A percentile compares a stretch with the other conserved stretches of the same genome.
Evolutionary conservation across 2,113 vertebrate genomes (phyloP).

Genomic region (Erythrocercus mccallii): DNA sequence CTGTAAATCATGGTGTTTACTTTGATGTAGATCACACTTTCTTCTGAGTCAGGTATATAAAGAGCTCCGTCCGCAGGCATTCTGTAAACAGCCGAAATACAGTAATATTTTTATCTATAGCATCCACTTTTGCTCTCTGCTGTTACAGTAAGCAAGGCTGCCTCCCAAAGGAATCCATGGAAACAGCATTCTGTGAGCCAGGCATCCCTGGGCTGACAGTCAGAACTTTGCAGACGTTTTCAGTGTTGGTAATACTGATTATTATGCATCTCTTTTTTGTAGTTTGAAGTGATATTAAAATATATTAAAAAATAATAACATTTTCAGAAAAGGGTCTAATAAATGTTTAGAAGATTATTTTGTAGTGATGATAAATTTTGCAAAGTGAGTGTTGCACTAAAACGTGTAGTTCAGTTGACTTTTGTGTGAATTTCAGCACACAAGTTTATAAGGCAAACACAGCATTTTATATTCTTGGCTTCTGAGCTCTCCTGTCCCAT

Average conservation of each 20-base stretch:
- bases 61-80: fast-evolving
- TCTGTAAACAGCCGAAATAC: neutral
- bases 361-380: neutral
- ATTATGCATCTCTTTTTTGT: neutral
- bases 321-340: neutral
- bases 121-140: neutral
- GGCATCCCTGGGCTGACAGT: neutral
- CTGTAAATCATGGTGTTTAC: neutral
- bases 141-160: slow-evolving; percentile 51
- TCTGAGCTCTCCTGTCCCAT: neutral
- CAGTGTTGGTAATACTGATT: neutral
- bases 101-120: neutral
- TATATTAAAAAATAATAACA: neutral
- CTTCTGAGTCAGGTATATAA: neutral
- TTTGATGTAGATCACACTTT: neutral
- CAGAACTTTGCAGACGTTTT: fast-evolving
- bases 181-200: neutral
- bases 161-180: slow-evolving; percentile 44
- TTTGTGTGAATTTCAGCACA: neutral
- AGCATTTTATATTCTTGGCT: neutral
- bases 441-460: neutral
- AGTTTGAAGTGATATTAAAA: neutral
- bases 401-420: fast-evolving
- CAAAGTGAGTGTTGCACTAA: neutral
- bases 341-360: neutral